Percentiles rank a stretch among this genome's conserved stretches.
phyloP scores from a whole-genome alignment of 2,888 invertebrate species.

The Limnephilus lunatus region DNA sequence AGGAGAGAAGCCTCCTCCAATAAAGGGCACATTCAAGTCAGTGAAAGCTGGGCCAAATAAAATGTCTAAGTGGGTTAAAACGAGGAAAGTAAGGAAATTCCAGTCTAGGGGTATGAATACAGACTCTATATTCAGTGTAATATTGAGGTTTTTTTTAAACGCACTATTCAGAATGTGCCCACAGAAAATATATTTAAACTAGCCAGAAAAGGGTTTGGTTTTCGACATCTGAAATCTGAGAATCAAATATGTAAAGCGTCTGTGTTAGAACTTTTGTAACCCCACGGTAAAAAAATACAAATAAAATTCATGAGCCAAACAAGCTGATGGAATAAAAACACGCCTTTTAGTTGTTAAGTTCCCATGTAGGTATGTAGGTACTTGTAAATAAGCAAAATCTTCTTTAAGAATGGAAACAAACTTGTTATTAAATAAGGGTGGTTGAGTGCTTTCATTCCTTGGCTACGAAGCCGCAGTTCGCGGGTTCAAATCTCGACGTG shows the following conservation, averaged over 20 bases:
- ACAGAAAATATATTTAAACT: conserved; percentile 11
- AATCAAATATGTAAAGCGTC: conserved; percentile 9
- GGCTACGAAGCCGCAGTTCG: too few relatives aligned
- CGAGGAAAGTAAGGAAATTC: conserved; percentile 4
- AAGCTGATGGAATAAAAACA: not conserved
- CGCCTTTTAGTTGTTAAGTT: not conserved
- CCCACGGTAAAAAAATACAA: not conserved
- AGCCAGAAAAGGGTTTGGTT: conserved; percentile 4
- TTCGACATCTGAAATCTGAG: not conserved
- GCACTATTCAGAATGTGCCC: not conserved
- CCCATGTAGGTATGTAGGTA: not conserved
- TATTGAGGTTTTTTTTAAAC: conserved; percentile 30
- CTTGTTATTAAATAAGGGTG: not conserved
- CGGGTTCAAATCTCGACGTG: too few relatives aligned
- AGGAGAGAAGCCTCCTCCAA: conserved; percentile 17
- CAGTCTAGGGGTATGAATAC: not conserved
- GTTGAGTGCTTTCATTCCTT: too few relatives aligned
- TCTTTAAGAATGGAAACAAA: not conserved
- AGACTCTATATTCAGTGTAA: conserved; percentile 10
- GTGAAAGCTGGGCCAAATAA: conserved; percentile 50
- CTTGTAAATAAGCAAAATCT: not conserved
- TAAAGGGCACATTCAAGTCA: conserved; percentile 44
- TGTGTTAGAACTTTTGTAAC: not conserved
- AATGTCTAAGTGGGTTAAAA: conserved; percentile 47
- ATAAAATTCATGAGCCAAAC: not conserved